Conservation (phyloP, 1,140 invertebrate genomes). For the Nixonia krombeini region DNA sequence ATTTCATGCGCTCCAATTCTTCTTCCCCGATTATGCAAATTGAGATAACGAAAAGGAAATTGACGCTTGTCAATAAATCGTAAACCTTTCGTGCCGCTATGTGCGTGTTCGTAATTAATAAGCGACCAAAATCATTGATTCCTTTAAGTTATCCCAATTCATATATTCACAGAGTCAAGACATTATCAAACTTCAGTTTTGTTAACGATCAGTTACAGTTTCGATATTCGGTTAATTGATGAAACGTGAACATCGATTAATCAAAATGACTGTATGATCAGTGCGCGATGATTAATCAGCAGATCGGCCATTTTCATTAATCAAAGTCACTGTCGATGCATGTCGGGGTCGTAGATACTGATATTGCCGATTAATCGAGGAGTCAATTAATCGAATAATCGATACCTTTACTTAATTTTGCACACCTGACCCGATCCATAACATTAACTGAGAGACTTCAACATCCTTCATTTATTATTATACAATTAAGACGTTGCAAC, state of each 20-base stretch:
- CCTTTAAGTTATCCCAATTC: background rate
- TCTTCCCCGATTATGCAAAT: background rate
- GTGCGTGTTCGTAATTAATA: too few species aligned
- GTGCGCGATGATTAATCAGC: too few species aligned
- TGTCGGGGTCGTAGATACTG: too few species aligned
- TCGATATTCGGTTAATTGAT: slow-evolving; percentile 6
- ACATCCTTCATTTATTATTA: too few species aligned
- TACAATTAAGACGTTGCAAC: slow-evolving; percentile 10
- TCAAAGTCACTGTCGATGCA: too few species aligned
- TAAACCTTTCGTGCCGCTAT: too few species aligned
- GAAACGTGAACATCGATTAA: background rate
- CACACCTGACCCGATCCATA: slow-evolving; percentile 6
- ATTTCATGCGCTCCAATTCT: background rate
- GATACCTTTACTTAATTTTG: slow-evolving; percentile 15
- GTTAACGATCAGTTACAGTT: background rate
- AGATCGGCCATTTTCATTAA: too few species aligned
- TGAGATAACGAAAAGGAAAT: background rate
- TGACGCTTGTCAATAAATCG: too few species aligned
- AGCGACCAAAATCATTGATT: too few species aligned
- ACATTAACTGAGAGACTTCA: background rate
- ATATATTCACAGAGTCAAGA: background rate
- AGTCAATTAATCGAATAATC: background rate
- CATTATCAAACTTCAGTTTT: background rate
- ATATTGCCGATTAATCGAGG: too few species aligned
- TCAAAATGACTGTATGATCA: slow-evolving; percentile 7